Conservation (phyloP, 2,113 vertebrate species). For the Sitta europaea region DNA sequence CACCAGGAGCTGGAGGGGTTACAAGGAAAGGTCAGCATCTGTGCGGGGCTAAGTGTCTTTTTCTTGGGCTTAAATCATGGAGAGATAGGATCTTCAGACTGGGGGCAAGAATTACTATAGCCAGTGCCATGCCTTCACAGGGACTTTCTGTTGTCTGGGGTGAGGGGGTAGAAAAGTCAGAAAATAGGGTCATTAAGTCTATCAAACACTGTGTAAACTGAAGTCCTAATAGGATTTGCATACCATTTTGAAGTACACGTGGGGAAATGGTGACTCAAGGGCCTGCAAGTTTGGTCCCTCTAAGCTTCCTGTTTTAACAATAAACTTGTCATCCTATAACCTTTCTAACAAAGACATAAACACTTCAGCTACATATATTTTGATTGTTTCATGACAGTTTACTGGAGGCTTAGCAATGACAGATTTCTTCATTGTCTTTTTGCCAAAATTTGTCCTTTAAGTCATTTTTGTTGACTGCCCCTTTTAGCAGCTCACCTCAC, state of each 20-base stretch:
- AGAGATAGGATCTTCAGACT: background rate
- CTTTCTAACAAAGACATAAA: slow-evolving; percentile 81
- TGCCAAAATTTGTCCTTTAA: slow-evolving; percentile 99
- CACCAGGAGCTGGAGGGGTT: background rate
- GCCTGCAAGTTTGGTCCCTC: slow-evolving; percentile 43
- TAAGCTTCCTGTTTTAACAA: slow-evolving; percentile 58
- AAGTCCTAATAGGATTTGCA: background rate
- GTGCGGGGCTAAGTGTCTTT: background rate
- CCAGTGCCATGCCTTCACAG: background rate
- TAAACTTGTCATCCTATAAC: slow-evolving; percentile 77
- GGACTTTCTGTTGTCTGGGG: background rate
- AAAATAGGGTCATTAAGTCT: background rate
- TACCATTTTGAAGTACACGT: background rate
- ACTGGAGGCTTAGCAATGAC: slow-evolving; percentile 80
- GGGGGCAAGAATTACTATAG: background rate
- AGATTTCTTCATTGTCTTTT: slow-evolving; percentile 87
- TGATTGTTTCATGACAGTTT: slow-evolving; percentile 78
- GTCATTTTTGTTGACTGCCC: slow-evolving; percentile 96
- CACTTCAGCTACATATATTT: slow-evolving; percentile 79
- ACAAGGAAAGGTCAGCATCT: background rate
- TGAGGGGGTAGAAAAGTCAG: background rate
- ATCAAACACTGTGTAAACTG: background rate
- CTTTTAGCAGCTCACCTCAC: slow-evolving; percentile 99
- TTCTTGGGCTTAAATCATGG: background rate
- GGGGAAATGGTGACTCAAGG: slow-evolving; percentile 26